Conservation (phyloP, 1,140 invertebrate genomes). For the Dufourea novaeangliae region DNA sequence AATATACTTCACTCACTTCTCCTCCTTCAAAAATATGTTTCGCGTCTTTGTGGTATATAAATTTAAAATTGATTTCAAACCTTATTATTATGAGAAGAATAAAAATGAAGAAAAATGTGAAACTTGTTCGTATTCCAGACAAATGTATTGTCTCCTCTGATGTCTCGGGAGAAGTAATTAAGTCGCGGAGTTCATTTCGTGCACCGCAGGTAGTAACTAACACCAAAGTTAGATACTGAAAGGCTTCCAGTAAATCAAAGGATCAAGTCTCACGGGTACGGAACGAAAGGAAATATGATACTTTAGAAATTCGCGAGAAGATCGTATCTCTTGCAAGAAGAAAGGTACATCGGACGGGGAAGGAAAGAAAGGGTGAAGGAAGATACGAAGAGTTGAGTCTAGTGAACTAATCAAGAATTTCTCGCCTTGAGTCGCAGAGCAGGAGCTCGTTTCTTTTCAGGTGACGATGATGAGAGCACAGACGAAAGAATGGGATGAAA, state of each 20-base stretch:
- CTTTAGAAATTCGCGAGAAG: constrained; percentile 68
- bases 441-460: constrained; percentile 66
- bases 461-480: constrained; percentile 60
- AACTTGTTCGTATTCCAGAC: neutral
- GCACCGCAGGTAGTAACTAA: constrained; percentile 31
- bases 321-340: constrained; percentile 64
- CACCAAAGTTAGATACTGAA: constrained; percentile 45
- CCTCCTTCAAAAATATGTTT: too few species aligned
- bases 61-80: neutral
- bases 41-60: too few species aligned
- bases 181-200: constrained; percentile 31
- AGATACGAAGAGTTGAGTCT: constrained; percentile 18
- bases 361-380: constrained; percentile 22
- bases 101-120: neutral
- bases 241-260: constrained; percentile 63
- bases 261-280: constrained; percentile 61
- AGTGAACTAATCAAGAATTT: constrained; percentile 69
- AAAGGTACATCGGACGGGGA: constrained; percentile 32
- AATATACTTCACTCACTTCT: too few species aligned
- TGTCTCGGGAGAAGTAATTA: constrained; percentile 57
- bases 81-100: neutral
- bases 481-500: constrained; percentile 68
- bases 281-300: constrained; percentile 67
- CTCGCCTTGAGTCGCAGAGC: constrained; percentile 63
- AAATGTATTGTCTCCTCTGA: constrained; percentile 7